phyloP scores from a whole-genome alignment of 2,888 invertebrate species.

The Acronicta psi region DNA sequence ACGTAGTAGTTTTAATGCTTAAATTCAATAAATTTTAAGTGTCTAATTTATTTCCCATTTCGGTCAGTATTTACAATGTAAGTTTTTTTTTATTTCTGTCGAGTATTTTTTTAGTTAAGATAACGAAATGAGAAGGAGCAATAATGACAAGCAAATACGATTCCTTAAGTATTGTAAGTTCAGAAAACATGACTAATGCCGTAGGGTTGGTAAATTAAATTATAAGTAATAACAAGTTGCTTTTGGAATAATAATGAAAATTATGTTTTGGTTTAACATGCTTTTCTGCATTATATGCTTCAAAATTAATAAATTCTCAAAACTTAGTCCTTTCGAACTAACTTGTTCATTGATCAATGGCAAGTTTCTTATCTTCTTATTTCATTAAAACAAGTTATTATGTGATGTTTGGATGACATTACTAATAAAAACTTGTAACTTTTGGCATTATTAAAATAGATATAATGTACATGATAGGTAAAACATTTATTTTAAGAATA shows the following conservation, averaged over 20 bases:
- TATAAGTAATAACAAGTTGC: conserved; percentile 19
- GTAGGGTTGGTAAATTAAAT: conserved; percentile 34
- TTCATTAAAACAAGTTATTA: conserved; percentile 46
- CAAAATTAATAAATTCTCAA: conserved; percentile 23
- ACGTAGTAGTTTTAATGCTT: conserved; percentile 71
- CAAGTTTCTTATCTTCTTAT: conserved; percentile 35
- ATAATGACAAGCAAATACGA: conserved; percentile 67
- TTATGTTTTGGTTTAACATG: conserved; percentile 22
- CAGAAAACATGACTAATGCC: conserved; percentile 26
- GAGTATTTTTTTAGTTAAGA: conserved; percentile 77
- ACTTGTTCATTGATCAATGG: conserved; percentile 24
- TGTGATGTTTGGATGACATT: conserved; percentile 62
- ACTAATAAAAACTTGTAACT: conserved; percentile 61
- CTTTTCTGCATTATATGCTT: conserved; percentile 39
- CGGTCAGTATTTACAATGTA: conserved; percentile 88
- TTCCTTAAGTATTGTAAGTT: conserved; percentile 40
- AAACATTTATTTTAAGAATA: conserved; percentile 66
- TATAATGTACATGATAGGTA: conserved; percentile 64
- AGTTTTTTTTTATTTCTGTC: conserved; percentile 80
- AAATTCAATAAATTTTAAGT: conserved; percentile 79
- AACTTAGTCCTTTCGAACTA: conserved; percentile 40
- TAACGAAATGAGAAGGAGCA: conserved; percentile 76
- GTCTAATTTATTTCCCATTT: conserved; percentile 87
- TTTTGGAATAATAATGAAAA: conserved; percentile 19
- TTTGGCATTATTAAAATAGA: conserved; percentile 74